These are phyloP conservation scores for Eonycteris spelaea DNA, from an alignment of 2,113 vertebrate genomes.

Conservation along the genomic window DNA sequence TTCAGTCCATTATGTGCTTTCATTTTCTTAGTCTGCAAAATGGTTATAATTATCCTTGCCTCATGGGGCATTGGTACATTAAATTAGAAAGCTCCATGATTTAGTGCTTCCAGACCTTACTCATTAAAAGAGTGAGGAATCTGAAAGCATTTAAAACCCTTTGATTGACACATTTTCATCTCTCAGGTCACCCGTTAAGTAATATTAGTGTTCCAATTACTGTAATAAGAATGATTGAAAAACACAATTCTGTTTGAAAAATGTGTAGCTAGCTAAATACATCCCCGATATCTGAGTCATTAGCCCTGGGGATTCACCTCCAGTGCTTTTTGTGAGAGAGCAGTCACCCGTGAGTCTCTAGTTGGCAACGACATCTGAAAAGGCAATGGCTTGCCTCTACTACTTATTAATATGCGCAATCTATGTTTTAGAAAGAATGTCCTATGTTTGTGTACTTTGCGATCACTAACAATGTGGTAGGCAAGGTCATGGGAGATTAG, in stretches of 20 bases:
- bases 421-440: conserved; percentile 47
- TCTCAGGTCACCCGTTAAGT: not conserved
- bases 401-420: conserved; percentile 49
- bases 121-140: not conserved
- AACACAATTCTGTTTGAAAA: not conserved
- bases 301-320: not conserved
- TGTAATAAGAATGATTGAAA: not conserved
- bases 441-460: conserved; percentile 19
- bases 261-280: not conserved
- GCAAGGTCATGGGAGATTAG: conserved; percentile 59
- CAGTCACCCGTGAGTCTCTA: not conserved
- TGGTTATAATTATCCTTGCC: not conserved
- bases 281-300: not conserved
- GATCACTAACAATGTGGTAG: conserved; percentile 1
- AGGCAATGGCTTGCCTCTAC: not conserved
- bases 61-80: not conserved
- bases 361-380: not conserved
- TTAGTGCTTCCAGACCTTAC: not conserved
- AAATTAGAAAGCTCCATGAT: not conserved
- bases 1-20: not conserved
- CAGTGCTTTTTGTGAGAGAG: not conserved
- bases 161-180: not conserved
- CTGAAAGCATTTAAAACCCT: not conserved
- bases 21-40: not conserved
- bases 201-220: not conserved